These are phyloP conservation scores for Priocnemis perturbator DNA, from an alignment of 2,888 invertebrate species.

Conservation along the genomic window DNA sequence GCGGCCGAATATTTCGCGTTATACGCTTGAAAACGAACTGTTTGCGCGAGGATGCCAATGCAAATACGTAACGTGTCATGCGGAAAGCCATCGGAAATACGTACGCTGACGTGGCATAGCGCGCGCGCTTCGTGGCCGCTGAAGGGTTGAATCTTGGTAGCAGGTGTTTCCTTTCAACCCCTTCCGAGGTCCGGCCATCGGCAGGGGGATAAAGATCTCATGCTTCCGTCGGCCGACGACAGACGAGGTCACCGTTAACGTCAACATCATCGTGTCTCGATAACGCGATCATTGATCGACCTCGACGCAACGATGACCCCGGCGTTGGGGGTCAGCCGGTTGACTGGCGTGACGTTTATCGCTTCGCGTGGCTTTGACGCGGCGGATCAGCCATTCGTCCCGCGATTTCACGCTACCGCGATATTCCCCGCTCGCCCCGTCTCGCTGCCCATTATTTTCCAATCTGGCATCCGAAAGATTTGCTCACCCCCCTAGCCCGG, in stretches of 20 bases:
- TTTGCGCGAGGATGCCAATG: too few relatives aligned
- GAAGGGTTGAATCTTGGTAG: too few relatives aligned
- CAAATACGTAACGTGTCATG: too few relatives aligned
- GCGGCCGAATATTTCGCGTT: too few relatives aligned
- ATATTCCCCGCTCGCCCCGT: not conserved
- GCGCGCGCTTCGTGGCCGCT: too few relatives aligned
- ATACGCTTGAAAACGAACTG: too few relatives aligned
- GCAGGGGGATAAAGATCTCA: conserved; percentile 22
- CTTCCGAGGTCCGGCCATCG: too few relatives aligned
- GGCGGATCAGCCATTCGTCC: conserved; percentile 32
- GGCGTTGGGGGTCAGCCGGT: conserved; percentile 34
- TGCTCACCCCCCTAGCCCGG: too few relatives aligned
- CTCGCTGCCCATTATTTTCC: not conserved
- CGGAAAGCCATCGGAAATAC: too few relatives aligned
- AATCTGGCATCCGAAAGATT: not conserved
- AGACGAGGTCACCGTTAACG: conserved; percentile 36
- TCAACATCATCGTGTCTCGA: conserved; percentile 44
- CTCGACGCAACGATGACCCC: conserved; percentile 39
- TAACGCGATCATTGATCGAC: conserved; percentile 44
- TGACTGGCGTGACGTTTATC: conserved; percentile 54
- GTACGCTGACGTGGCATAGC: too few relatives aligned
- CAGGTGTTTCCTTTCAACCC: too few relatives aligned
- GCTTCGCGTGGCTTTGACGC: conserved; percentile 29
- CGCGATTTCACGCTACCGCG: conserved; percentile 3
- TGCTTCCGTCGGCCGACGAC: conserved; percentile 33